These are phyloP conservation scores for Microcebus griseorufus DNA, from an alignment of 2,113 vertebrate species.

Conservation along the genomic window DNA sequence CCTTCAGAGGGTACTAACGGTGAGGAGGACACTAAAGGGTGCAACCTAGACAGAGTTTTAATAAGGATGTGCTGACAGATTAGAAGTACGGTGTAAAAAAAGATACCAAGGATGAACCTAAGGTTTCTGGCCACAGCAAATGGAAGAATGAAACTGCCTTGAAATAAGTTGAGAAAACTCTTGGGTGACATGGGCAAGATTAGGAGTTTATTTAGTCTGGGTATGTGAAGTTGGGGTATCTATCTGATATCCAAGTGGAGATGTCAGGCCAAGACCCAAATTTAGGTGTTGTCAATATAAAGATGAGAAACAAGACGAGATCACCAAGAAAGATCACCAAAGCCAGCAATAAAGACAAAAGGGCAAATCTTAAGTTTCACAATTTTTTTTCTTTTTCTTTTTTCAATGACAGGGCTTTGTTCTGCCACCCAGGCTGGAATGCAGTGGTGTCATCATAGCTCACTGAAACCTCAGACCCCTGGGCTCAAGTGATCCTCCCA, in stretches of 20 bases:
- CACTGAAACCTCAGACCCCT: too few species aligned
- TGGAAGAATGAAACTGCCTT: background rate
- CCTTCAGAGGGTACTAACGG: background rate
- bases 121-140: background rate
- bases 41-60: background rate
- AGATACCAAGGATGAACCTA: background rate
- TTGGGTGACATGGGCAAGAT: background rate
- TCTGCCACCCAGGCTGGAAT: too few species aligned
- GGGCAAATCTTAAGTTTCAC: background rate
- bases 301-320: background rate
- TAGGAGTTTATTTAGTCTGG: background rate
- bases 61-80: background rate
- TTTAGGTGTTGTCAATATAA: background rate
- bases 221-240: background rate
- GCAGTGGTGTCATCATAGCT: too few species aligned
- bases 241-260: background rate
- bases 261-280: background rate
- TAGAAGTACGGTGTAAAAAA: background rate
- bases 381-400: background rate
- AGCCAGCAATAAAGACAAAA: slow-evolving; percentile 5
- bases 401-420: too few species aligned
- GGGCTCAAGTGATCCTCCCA: too few species aligned
- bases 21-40: background rate
- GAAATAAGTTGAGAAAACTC: background rate
- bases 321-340: too few species aligned